Base-by-base conservation (phyloP, 2,797 vertebrate genomes). In the Hapalemur alaotrensis region DNA sequence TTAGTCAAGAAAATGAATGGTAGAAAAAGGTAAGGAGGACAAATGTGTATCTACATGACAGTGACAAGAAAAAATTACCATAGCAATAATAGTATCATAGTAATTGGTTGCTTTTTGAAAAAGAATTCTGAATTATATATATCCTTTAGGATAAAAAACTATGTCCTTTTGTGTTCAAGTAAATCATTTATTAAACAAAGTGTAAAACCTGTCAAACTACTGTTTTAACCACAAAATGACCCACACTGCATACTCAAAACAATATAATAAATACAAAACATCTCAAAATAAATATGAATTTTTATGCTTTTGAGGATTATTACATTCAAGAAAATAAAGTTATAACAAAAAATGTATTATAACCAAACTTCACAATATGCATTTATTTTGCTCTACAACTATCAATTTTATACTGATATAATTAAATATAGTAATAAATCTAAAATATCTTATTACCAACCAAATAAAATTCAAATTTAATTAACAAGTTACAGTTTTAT, bases 381-480 rank as follows among this genome's bases (percentile, higher is more conserved):
- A 92, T 97, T 96, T 92, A 84, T 67, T 63, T n/a, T 95, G 67
- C 93, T 97, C 57, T 97, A 87, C 25, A 96, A 70, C 79, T 97
- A 98, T 97, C 79, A 96, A 89, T 95, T 96, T 93, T 96, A 95
- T 80, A 96, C 50, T 96, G 70, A 65, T 96, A 70, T 95, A 97
- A 98, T 95, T 97, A 97, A 78, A 79, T 88, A 93, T 95, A 97
- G 88, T 79, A 96, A 98, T 96, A 97, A 97, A 96, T 97, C 30
- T 41, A 82, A 32, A 72, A 43, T 69, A 95, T 97, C 96, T 97
- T 78, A 69, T 65, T 75, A 69, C 59, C 81, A 97, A 76, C 32
- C 92, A 98, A 98, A 94, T 97, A 95, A 97, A 96, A 69, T 97
- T 97, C 85, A 97, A 95, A 93, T 90, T 98, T 93, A 70, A 61